Evolutionary conservation across 1,140 invertebrate species (phyloP).

Genomic region (Wiebesia pumilae): DNA sequence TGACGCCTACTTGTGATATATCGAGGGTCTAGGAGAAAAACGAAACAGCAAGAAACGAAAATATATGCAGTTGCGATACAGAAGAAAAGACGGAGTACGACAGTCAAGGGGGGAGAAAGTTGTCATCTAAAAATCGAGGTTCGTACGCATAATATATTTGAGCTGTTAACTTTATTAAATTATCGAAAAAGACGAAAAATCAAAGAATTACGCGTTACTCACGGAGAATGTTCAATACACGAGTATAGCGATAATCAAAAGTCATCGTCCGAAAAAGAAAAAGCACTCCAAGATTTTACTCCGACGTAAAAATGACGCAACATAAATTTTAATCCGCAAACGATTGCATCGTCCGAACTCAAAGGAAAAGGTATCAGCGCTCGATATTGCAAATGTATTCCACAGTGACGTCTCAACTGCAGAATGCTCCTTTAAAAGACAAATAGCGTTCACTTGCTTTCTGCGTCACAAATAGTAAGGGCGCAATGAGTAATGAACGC

Average conservation of each 20-base stretch:
- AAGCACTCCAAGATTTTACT: neutral
- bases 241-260: neutral
- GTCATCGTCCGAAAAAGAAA: neutral
- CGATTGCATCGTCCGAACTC: neutral
- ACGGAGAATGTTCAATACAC: neutral
- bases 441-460: neutral
- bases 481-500: constrained; percentile 1
- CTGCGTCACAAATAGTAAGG: neutral
- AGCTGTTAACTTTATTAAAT: neutral
- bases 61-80: neutral
- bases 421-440: neutral
- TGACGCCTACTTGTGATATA: constrained; percentile 44
- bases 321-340: neutral
- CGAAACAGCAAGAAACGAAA: constrained; percentile 9
- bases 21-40: constrained; percentile 37
- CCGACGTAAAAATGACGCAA: neutral
- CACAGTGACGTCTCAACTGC: neutral
- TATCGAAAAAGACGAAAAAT: neutral
- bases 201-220: neutral
- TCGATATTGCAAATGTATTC: neutral
- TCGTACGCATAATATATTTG: neutral
- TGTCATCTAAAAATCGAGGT: constrained; percentile 2
- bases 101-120: neutral
- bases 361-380: neutral
- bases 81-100: neutral